These are phyloP conservation scores for Papilio glaucus DNA, from an alignment of 1,140 invertebrate species.

Conservation along the genomic window DNA sequence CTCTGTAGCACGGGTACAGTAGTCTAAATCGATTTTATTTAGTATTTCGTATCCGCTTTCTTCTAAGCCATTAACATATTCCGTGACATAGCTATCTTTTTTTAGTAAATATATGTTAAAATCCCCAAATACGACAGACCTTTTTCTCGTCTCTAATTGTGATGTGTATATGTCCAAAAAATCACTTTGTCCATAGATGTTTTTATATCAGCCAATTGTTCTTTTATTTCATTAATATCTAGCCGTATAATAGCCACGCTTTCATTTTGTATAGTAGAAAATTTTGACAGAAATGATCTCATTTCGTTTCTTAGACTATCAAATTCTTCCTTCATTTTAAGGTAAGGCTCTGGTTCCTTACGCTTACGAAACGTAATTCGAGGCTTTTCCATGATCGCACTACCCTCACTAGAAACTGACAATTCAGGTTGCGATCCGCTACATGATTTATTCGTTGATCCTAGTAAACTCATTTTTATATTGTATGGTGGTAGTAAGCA, in stretches of 20 bases:
- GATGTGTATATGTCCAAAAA: slow-evolving; percentile 7
- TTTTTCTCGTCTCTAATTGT: no score
- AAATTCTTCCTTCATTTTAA: slow-evolving; percentile 30
- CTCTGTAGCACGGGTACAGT: not conserved
- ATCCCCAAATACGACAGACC: no score
- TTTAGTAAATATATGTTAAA: no score
- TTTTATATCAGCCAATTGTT: slow-evolving; percentile 32
- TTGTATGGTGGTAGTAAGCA: not conserved
- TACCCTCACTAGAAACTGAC: slow-evolving; percentile 11
- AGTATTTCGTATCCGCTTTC: no score
- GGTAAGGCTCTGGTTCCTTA: slow-evolving; percentile 23
- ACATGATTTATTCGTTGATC: slow-evolving; percentile 19
- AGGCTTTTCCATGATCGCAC: not conserved
- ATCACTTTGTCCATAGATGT: slow-evolving; percentile 28
- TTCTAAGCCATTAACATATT: not conserved
- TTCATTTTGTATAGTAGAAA: slow-evolving; percentile 31
- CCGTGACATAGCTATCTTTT: not conserved
- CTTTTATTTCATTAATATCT: slow-evolving; percentile 35
- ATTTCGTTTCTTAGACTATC: slow-evolving; percentile 31
- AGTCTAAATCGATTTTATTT: no score
- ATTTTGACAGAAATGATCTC: slow-evolving; percentile 22
- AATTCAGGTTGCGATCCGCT: slow-evolving; percentile 25
- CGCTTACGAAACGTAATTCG: slow-evolving; percentile 28
- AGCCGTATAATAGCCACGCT: slow-evolving; percentile 23
- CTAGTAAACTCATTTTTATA: not conserved